Evolutionary conservation across 1,140 invertebrate genomes (phyloP), one percentile per base, ranked within the genome.

Genomic region (Antheraea pernyi): DNA sequence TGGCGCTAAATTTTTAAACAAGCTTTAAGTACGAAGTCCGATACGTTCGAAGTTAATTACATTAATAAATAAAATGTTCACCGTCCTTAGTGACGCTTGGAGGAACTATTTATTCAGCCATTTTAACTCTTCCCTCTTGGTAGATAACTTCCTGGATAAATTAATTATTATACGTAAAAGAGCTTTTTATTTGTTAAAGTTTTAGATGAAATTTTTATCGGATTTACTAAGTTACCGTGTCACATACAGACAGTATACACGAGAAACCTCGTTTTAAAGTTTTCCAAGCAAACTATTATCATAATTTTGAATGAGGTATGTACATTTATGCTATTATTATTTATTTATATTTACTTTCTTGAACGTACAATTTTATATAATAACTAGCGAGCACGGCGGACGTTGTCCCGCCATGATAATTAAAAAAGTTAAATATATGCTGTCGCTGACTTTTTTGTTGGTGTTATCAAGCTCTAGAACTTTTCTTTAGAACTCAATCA

Each of bases 1-100:
- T 82, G 76, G 76, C 74, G 79, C 77, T 92, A 85, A 89, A 92
- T 92, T 91, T 91, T 91, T 92, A 92, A 91, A 85, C 81, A 89
- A 82, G 74, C 83, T 74, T 80, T 90, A 87, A 90, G 89, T 87
- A 91, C 78, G 74, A 90, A 91, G 86, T 88, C 80, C 84, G 81
- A 90, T 89, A 86, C 81, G 80, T 84, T 83, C 70, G 77, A 80
- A 86, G 82, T 84, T 90, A 86, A 91, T 89, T 89, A 80, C 84
- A 80, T 88, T 88, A 85, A 88, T 88, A 81, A 88, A 84, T 82
- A 75, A 82, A 82, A 73, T 70, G 61, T 65, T 66, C 48, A 68
- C 58, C 16, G 22, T 67, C 30, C 30, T 19, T 37, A 42, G 30
- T 65, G 36, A 46, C 46, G 48, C 53, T 67, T 37, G 30, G 48